Evolutionary conservation across 35 echinoderm and acorn worm species (phyloP), one percentile per base, ranked within the genome.

Genomic region (Lytechinus pictus): DNA sequence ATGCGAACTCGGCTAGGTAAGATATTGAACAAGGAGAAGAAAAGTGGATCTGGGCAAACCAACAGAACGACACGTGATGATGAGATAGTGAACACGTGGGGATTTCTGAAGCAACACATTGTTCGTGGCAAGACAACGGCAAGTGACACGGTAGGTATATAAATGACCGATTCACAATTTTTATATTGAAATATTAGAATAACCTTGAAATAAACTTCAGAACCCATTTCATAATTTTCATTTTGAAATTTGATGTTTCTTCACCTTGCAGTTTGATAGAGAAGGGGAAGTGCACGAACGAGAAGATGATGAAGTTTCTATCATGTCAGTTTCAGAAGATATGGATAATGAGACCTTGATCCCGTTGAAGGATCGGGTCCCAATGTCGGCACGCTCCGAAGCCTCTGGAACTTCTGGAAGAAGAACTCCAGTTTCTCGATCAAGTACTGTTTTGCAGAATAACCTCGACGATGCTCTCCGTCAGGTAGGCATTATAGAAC

Each of bases 61-160:
- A 89, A 89, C 27, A 89, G 8, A 19, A 89, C 87, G 27, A 89
- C n/a, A 9, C 27, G 87, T 28, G 87, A 89, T 52, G 87, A 52
- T 19, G 52, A 89, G 87, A 89, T 89, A 28, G 87, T 89, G 52
- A 89, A 9, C 87, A 89, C 87, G 9, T 89, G 87, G 87, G 87
- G 52, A 27, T 89, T 9, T 89, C 28, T 89, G 27, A 52, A 89
- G 87, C 5, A 89, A 89, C 87, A 89, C 87, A 89, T 89, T 44
- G 87, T 89, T 28, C 87, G 87, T 28, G 87, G 52, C 8, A 52
- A 89, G 87, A 89, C 87, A 44, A 52, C 52, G 5, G 87, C 87
- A 89, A 89, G 87, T 89, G 87, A 89, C 52, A 89, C 87, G 52
- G 87, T 89, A 89, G n/a, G 87, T 52, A 89, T 55, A 55, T 55